Percentiles rank a stretch among this genome's conserved stretches.
These are phyloP conservation scores for Sarcophaga peregrina DNA, from an alignment of 1,140 invertebrate genomes.

Conservation along the genomic window DNA sequence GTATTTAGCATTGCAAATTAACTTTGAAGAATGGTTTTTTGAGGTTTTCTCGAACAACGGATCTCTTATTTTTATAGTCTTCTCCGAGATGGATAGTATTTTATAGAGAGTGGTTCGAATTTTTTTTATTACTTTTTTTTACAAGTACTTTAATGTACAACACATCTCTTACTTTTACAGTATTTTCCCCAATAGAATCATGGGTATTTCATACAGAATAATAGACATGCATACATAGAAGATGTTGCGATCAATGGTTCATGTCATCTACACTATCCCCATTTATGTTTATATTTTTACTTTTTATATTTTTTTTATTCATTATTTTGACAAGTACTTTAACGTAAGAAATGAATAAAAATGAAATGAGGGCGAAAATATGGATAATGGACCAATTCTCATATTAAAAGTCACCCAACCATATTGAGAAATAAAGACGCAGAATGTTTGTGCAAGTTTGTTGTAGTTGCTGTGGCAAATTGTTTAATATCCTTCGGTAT, in stretches of 20 bases:
- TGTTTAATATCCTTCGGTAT: slow-evolving; percentile 10
- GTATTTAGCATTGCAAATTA: too few relatives aligned
- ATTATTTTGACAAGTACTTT: slow-evolving; percentile 6
- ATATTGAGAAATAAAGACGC: neutral
- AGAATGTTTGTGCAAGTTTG: neutral
- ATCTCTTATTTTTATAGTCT: too few relatives aligned
- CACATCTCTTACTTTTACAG: too few relatives aligned
- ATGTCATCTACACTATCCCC: neutral
- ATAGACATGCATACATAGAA: too few relatives aligned
- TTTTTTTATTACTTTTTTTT: too few relatives aligned
- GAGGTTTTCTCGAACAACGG: too few relatives aligned
- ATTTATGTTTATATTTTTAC: neutral
- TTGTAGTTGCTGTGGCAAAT: neutral
- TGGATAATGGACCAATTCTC: slow-evolving; percentile 19
- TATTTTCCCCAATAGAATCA: too few relatives aligned
- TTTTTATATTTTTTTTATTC: neutral
- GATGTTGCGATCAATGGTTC: neutral
- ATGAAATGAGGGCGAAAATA: slow-evolving; percentile 18
- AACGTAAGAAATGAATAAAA: neutral
- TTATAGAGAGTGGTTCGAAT: too few relatives aligned
- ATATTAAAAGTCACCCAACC: slow-evolving; percentile 7
- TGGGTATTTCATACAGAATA: too few relatives aligned
- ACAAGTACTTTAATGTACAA: too few relatives aligned
- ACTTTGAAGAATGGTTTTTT: too few relatives aligned
- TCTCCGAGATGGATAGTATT: too few relatives aligned